Percentiles rank a stretch among this genome's conserved stretches.
Evolutionary conservation across 2,888 invertebrate genomes (phyloP).

Genomic region (Octonoba sinensis): DNA sequence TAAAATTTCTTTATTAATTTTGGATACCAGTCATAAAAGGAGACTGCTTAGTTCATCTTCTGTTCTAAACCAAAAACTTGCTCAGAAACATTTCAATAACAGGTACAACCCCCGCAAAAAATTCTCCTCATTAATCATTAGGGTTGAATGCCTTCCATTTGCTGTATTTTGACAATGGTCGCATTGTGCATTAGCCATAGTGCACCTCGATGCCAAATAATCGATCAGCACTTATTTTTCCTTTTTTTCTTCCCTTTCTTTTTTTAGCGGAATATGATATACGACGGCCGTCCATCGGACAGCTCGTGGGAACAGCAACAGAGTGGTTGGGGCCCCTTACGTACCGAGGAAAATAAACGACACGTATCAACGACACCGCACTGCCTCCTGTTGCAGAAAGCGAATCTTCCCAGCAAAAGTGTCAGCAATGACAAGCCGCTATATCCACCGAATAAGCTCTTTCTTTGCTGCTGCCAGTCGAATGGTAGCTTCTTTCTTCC

Average conservation of each 20-base stretch:
- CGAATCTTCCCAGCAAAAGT: conserved; percentile 14
- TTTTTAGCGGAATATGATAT: conserved; percentile 17
- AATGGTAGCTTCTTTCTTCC: too few relatives aligned
- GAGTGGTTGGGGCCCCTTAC: conserved; percentile 1
- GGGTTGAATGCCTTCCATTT: conserved; percentile 18
- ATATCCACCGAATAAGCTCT: neutral
- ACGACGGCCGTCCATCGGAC: conserved; percentile 20
- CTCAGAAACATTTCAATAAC: too few relatives aligned
- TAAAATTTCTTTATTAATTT: too few relatives aligned
- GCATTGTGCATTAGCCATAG: conserved; percentile 21
- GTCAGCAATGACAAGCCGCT: conserved; percentile 2
- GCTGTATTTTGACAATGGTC: conserved; percentile 30
- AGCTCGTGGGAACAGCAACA: conserved; percentile 37
- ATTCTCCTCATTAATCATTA: conserved; percentile 27
- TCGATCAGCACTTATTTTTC: conserved; percentile 33
- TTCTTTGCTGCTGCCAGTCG: too few relatives aligned
- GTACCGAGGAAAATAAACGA: conserved; percentile 17
- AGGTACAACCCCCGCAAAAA: too few relatives aligned
- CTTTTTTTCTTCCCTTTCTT: conserved; percentile 16
- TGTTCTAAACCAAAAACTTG: too few relatives aligned
- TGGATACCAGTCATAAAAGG: too few relatives aligned
- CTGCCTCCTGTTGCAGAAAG: conserved; percentile 7
- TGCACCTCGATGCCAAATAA: neutral
- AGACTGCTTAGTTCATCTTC: too few relatives aligned
- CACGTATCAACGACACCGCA: conserved; percentile 12